Evolutionary conservation across 2,113 vertebrate genomes (phyloP).

Genomic region (Pteronura brasiliensis): DNA sequence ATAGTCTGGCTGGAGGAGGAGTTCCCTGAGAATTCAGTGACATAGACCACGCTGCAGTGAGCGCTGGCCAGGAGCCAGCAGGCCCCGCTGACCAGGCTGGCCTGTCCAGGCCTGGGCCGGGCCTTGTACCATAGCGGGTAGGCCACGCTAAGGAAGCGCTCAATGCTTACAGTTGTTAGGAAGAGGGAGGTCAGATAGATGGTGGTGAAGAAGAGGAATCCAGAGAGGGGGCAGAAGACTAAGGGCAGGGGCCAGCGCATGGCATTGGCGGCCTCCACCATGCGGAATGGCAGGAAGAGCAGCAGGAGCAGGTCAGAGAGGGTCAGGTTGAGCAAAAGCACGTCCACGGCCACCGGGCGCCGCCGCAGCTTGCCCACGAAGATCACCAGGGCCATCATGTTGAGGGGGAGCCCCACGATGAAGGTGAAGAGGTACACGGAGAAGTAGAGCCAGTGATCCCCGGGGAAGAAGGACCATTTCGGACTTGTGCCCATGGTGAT

Average conservation of each 20-base stretch:
- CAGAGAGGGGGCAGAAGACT: conserved; percentile 58
- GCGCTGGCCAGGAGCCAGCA: conserved; percentile 69
- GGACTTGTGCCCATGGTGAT: background rate
- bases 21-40: background rate
- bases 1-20: rapidly evolving
- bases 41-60: conserved; percentile 69
- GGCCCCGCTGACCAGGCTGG: conserved; percentile 28
- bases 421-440: conserved; percentile 69
- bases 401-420: conserved; percentile 74
- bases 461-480: background rate
- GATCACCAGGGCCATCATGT: conserved; percentile 70
- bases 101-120: conserved; percentile 46
- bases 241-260: conserved; percentile 70
- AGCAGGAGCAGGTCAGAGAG: conserved; percentile 72
- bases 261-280: conserved; percentile 54
- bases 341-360: conserved; percentile 53
- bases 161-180: conserved; percentile 74
- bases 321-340: conserved; percentile 76
- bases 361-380: conserved; percentile 63
- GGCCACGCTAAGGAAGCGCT: conserved; percentile 79
- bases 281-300: conserved; percentile 71
- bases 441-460: conserved; percentile 65
- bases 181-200: conserved; percentile 77
- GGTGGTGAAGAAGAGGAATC: conserved; percentile 75
- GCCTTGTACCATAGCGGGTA: conserved; percentile 77